Percentiles rank a stretch among this genome's conserved stretches.
Evolutionary conservation across 2,797 vertebrate species (phyloP).

Genomic region (Malacoctenus gilli): DNA sequence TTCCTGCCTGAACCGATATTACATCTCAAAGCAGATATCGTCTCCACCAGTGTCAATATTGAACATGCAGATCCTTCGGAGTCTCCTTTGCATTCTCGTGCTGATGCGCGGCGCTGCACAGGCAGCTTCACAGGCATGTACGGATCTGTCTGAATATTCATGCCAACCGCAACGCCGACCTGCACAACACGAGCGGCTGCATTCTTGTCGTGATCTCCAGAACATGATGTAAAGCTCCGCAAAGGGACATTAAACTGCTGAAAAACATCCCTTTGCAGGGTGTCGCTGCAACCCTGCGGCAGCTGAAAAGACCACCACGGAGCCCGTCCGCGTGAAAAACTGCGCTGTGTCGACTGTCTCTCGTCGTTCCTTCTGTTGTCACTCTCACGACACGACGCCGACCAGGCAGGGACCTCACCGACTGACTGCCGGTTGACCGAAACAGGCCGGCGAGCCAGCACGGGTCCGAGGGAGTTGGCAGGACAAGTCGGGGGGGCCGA

Average conservation of each 20-base stretch:
- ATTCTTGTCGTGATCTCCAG: too few relatives aligned
- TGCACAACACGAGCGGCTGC: too few relatives aligned
- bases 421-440: constrained; percentile 22
- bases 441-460: constrained; percentile 25
- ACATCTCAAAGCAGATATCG: too few relatives aligned
- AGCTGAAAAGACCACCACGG: too few relatives aligned
- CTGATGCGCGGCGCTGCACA: not conserved
- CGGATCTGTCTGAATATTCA: constrained; percentile 26
- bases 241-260: too few relatives aligned
- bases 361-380: not conserved
- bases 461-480: constrained; percentile 36
- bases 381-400: constrained; percentile 1
- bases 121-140: constrained; percentile 14
- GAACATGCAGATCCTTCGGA: too few relatives aligned
- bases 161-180: too few relatives aligned
- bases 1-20: too few relatives aligned
- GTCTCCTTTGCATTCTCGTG: not conserved
- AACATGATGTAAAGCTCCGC: too few relatives aligned
- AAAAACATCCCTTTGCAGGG: too few relatives aligned
- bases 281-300: too few relatives aligned
- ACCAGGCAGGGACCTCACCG: constrained; percentile 16
- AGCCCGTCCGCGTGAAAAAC: not conserved
- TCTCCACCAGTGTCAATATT: too few relatives aligned
- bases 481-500: constrained; percentile 38
- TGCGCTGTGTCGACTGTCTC: not conserved